Base-by-base conservation (phyloP, 2,797 vertebrate species). In the Etheostoma nigrum region DNA sequence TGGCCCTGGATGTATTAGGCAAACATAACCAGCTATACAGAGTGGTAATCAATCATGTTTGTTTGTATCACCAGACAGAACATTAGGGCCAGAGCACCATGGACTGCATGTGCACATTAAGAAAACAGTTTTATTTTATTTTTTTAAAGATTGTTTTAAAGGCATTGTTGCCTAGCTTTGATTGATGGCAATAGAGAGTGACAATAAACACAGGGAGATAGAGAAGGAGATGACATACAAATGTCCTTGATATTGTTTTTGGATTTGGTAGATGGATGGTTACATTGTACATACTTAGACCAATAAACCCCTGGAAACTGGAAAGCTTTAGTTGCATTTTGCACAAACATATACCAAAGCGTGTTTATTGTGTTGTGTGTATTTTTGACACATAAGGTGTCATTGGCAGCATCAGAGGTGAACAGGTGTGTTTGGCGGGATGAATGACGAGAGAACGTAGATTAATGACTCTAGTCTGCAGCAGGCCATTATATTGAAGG, bases 401-500 rank as follows among this genome's bases (percentile, higher is more conserved):
- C 55, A 85, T 45, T 86, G 81, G 72, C 68, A 69, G 62, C 67
- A 36, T 83, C 67, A 51, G 75, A 71, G 49, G 65, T 74, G 86
- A 92, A 92, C 93, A 93, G 91, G 86, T 93, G 91, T 87, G 77
- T 84, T 78, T 76, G 40, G 60, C 3, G 7, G 72, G 80, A 81
- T 90, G 91, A 90, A 90, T 88, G 84, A 84, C 88, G 81, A 87
- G 69, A 72, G 88, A 91, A 91, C 86, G 87, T 42, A 82, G 90
- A 92, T 87, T 88, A 82, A 92, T 84, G 87, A 87, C 68, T 67
- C 2, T 7, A 81, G 76, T 85, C 62, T 78, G 67, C 44, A 23
- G 59, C 49, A 61, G 85, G 84, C 82, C 83, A 81, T 90, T 91
- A 87, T 69, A 73, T 66, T 59, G 85, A 92, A 93, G 91, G 89